These are phyloP conservation scores for Eupithecia insigniata DNA, from an alignment of 2,888 invertebrate species.

Conservation along the genomic window DNA sequence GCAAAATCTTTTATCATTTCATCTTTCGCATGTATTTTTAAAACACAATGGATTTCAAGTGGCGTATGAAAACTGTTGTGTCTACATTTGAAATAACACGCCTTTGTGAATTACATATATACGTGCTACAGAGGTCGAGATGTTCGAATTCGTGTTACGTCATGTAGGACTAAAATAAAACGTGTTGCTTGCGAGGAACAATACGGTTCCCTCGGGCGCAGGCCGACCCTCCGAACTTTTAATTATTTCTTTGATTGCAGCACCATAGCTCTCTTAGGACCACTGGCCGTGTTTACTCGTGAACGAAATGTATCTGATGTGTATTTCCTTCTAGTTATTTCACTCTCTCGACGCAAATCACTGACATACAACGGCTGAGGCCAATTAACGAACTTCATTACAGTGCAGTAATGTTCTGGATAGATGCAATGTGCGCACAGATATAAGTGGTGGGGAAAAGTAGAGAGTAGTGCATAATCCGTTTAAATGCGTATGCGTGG, in stretches of 20 bases:
- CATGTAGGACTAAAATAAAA: slow-evolving; percentile 23
- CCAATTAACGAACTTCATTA: slow-evolving; percentile 12
- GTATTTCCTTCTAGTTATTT: slow-evolving; percentile 20
- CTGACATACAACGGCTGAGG: slow-evolving; percentile 15
- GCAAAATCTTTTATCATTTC: slow-evolving; percentile 29
- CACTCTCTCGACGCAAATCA: slow-evolving; percentile 28
- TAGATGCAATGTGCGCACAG: background rate
- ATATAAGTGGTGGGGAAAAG: slow-evolving; percentile 1
- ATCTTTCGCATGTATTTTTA: slow-evolving; percentile 36
- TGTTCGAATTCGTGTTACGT: slow-evolving; percentile 26
- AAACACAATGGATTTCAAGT: slow-evolving; percentile 30
- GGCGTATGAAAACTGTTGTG: slow-evolving; percentile 14
- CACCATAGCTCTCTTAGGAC: slow-evolving; percentile 42
- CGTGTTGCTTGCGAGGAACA: slow-evolving; percentile 17
- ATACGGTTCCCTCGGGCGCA: slow-evolving; percentile 32
- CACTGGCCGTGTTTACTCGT: slow-evolving; percentile 18
- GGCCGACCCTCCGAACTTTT: slow-evolving; percentile 46
- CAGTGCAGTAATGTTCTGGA: background rate
- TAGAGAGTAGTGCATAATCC: slow-evolving; percentile 43
- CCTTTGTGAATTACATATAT: slow-evolving; percentile 2
- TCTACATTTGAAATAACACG: slow-evolving; percentile 23
- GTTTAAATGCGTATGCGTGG: slow-evolving; percentile 59
- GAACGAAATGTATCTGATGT: slow-evolving; percentile 13
- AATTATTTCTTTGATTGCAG: slow-evolving; percentile 53
- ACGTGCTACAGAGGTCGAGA: slow-evolving; percentile 12